These are phyloP conservation scores for Lordiphosa mommai DNA, from an alignment of 1,140 invertebrate species.

Conservation along the genomic window DNA sequence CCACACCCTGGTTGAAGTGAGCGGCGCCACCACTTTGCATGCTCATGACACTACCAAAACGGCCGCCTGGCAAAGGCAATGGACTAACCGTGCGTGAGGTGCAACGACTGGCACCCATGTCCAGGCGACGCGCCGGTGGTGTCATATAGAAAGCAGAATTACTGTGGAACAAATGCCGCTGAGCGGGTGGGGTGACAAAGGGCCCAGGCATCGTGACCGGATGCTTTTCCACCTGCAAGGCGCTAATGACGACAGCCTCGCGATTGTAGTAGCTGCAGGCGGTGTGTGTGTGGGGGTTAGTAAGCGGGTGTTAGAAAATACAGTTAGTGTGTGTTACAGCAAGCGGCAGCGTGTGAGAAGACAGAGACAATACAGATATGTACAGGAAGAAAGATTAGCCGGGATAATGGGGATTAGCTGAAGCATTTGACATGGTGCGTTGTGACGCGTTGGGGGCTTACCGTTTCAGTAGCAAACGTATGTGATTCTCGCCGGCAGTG, in stretches of 20 bases:
- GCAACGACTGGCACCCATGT: slow-evolving; percentile 70
- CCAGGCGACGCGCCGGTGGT: slow-evolving; percentile 77
- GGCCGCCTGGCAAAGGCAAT: slow-evolving; percentile 80
- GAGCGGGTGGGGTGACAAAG: slow-evolving; percentile 84
- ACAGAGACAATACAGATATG: slow-evolving; percentile 32
- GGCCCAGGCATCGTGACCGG: slow-evolving; percentile 92
- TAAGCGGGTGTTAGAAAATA: slow-evolving; percentile 37
- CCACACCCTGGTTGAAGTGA: slow-evolving; percentile 5
- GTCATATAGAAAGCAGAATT: slow-evolving; percentile 79
- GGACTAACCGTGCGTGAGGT: slow-evolving; percentile 81
- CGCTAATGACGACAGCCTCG: slow-evolving; percentile 94
- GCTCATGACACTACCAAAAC: slow-evolving; percentile 80
- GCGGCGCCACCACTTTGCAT: slow-evolving; percentile 64
- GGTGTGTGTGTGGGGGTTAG: slow-evolving; percentile 31
- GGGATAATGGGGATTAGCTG: slow-evolving; percentile 17
- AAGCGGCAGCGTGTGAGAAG: slow-evolving; percentile 65
- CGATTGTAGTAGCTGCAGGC: slow-evolving; percentile 90
- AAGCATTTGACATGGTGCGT: too few relatives aligned
- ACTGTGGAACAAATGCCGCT: slow-evolving; percentile 79
- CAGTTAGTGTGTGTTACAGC: slow-evolving; percentile 39
- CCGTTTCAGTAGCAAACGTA: slow-evolving; percentile 92
- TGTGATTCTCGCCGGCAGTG: slow-evolving; percentile 92
- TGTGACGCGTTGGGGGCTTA: too few relatives aligned
- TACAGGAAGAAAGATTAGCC: slow-evolving; percentile 38
- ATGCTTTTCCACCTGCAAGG: slow-evolving; percentile 95